Percentiles rank a stretch among this genome's conserved stretches.
Evolutionary conservation across 1,140 invertebrate genomes (phyloP).

Genomic region (Pseudoatta argentina): DNA sequence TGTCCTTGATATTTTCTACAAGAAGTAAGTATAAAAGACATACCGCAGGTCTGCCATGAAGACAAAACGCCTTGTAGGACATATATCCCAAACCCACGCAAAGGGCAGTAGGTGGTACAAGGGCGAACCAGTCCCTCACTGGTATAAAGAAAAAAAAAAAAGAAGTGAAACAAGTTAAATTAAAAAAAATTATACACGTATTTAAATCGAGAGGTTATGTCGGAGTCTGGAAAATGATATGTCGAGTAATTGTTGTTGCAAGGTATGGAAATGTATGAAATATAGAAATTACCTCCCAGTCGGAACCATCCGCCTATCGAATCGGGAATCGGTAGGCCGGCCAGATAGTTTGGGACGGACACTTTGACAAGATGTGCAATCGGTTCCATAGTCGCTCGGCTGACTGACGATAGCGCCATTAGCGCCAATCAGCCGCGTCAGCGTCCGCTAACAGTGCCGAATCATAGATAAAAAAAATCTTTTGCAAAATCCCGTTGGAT

Average conservation of each 20-base stretch:
- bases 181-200: background rate
- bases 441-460: background rate
- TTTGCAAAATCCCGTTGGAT: background rate
- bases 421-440: slow-evolving; percentile 13
- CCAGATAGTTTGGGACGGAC: slow-evolving; percentile 92
- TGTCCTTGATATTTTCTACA: slow-evolving; percentile 35
- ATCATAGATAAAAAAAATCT: background rate
- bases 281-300: slow-evolving; percentile 88
- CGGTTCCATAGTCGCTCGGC: slow-evolving; percentile 89
- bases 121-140: slow-evolving; percentile 93
- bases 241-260: background rate
- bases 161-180: background rate
- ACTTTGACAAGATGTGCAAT: slow-evolving; percentile 91
- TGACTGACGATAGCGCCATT: slow-evolving; percentile 59
- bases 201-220: slow-evolving; percentile 33
- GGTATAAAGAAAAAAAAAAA: slow-evolving; percentile 50
- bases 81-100: slow-evolving; percentile 92
- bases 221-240: background rate
- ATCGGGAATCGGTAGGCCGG: slow-evolving; percentile 92
- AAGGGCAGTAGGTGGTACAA: slow-evolving; percentile 92
- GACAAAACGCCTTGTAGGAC: slow-evolving; percentile 91
- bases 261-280: background rate
- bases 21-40: slow-evolving; percentile 56
- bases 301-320: slow-evolving; percentile 92
- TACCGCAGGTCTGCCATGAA: slow-evolving; percentile 86